These are phyloP conservation scores for Scaptomyza polygonia DNA, from an alignment of 2,888 invertebrate species.

Conservation along the genomic window DNA sequence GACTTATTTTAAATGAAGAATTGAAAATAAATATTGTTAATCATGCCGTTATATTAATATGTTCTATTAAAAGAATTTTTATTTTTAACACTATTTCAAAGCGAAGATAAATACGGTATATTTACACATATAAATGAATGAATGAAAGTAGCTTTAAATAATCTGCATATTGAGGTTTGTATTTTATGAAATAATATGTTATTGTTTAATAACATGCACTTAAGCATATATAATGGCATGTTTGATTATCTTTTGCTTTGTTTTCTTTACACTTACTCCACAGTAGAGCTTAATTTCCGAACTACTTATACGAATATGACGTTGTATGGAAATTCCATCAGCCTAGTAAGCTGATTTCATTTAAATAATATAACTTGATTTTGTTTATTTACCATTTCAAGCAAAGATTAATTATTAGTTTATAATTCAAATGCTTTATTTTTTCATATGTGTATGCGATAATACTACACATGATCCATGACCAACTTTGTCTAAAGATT, in stretches of 20 bases:
- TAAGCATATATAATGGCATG: neutral
- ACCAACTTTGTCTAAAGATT: neutral
- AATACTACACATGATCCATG: neutral
- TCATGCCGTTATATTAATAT: neutral
- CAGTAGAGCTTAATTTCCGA: too few species aligned
- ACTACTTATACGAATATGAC: constrained; percentile 5
- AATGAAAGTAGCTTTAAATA: neutral
- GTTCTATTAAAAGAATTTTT: neutral
- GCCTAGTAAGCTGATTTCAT: neutral
- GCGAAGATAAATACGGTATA: neutral
- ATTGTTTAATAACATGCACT: neutral
- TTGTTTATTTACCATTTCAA: neutral
- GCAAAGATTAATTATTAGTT: neutral
- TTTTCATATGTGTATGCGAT: neutral
- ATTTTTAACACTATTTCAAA: neutral
- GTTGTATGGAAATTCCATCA: constrained; percentile 6
- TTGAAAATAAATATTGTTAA: neutral
- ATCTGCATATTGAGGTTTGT: constrained; percentile 1
- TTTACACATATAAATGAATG: neutral
- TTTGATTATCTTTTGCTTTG: neutral
- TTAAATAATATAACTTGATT: neutral
- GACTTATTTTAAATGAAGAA: too few species aligned
- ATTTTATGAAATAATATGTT: neutral
- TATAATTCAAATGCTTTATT: neutral
- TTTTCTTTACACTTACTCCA: constrained; percentile 4